These are phyloP conservation scores for Drosophila burlai DNA, from an alignment of 1,140 invertebrate genomes.

Conservation along the genomic window DNA sequence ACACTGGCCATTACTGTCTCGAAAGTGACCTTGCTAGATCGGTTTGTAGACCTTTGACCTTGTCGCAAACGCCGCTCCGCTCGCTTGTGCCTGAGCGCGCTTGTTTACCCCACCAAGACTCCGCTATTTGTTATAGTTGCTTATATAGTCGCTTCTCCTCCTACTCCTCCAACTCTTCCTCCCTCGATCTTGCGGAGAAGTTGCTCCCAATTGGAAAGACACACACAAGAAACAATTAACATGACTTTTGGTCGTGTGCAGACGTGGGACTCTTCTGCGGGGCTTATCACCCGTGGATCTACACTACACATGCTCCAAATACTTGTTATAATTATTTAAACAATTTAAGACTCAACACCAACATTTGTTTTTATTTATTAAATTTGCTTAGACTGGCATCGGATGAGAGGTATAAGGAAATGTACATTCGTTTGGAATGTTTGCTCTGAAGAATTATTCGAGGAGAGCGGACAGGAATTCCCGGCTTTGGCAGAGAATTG, in stretches of 20 bases:
- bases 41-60: slow-evolving; percentile 83
- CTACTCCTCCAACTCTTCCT: slow-evolving; percentile 5
- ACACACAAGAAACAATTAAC: slow-evolving; percentile 60
- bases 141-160: slow-evolving; percentile 28
- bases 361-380: slow-evolving; percentile 42
- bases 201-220: slow-evolving; percentile 80
- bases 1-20: slow-evolving; percentile 77
- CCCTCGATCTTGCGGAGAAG: slow-evolving; percentile 52
- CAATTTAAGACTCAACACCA: slow-evolving; percentile 11
- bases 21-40: slow-evolving; percentile 69
- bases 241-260: slow-evolving; percentile 56
- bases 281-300: slow-evolving; percentile 41
- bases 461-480: not conserved
- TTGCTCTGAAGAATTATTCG: slow-evolving; percentile 13
- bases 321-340: slow-evolving; percentile 17
- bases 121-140: slow-evolving; percentile 46
- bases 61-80: slow-evolving; percentile 55
- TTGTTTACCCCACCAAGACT: slow-evolving; percentile 49
- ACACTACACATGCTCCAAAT: slow-evolving; percentile 36
- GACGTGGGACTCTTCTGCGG: slow-evolving; percentile 46
- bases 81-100: slow-evolving; percentile 46
- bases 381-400: slow-evolving; percentile 28
- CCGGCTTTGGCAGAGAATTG: slow-evolving; percentile 17
- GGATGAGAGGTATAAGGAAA: slow-evolving; percentile 26
- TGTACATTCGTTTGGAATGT: slow-evolving; percentile 15